phyloP scores from a whole-genome alignment of 1,140 invertebrate species.

The Octopus sinensis region DNA sequence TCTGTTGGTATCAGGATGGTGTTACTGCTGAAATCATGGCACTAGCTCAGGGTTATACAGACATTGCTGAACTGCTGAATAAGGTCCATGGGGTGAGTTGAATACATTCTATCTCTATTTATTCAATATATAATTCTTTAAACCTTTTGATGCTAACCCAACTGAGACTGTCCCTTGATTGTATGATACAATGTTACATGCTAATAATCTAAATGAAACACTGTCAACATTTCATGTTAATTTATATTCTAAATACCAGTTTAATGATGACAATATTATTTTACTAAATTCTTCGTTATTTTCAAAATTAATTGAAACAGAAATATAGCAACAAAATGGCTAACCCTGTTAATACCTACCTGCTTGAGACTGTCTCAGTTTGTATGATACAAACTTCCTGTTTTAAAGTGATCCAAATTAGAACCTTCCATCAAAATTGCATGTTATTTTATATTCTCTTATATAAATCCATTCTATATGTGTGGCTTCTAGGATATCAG shows the following conservation, averaged over 20 bases:
- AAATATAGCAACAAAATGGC: too few species aligned
- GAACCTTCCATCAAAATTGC: neutral
- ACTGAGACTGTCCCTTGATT: too few species aligned
- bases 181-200: too few species aligned
- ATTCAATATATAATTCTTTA: neutral
- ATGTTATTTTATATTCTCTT: neutral
- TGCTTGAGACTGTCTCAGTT: too few species aligned
- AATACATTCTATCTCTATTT: neutral
- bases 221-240: too few species aligned
- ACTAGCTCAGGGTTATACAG: conserved; percentile 73
- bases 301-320: too few species aligned
- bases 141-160: neutral
- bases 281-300: too few species aligned
- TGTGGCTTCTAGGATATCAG: too few species aligned
- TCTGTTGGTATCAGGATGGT: conserved; percentile 62
- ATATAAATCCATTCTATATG: neutral
- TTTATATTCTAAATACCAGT: too few species aligned
- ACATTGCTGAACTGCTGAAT: conserved; percentile 72
- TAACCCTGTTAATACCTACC: too few species aligned
- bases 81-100: conserved; percentile 67
- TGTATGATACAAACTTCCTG: neutral
- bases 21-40: conserved; percentile 79
- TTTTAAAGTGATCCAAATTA: neutral
- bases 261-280: too few species aligned
- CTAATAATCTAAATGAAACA: too few species aligned